Evolutionary conservation across 2,888 invertebrate genomes (phyloP).

Genomic region (Heteropelma amictum): DNA sequence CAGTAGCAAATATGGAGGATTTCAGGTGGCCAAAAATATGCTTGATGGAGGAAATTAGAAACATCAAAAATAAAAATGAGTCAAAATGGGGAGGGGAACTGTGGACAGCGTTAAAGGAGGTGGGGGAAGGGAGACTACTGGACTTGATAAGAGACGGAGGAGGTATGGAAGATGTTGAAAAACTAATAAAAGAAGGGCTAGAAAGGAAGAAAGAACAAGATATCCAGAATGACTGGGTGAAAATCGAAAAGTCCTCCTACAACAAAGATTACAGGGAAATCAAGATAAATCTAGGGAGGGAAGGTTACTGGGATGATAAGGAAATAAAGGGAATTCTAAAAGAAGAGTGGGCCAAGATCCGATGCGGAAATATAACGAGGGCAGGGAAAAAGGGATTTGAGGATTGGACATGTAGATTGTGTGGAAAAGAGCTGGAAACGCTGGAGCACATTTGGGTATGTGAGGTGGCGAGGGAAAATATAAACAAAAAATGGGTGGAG

Average conservation of each 20-base stretch:
- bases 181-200: neutral
- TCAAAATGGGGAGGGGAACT: neutral
- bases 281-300: neutral
- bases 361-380: no score
- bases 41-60: neutral
- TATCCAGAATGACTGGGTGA: slow-evolving; percentile 2
- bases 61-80: neutral
- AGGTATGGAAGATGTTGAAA: neutral
- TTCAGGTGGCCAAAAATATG: neutral
- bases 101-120: neutral
- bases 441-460: slow-evolving; percentile 8
- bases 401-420: neutral
- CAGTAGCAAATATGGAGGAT: neutral
- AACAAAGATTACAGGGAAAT: neutral
- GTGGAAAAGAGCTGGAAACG: neutral
- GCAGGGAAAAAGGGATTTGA: slow-evolving; percentile 5
- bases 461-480: neutral
- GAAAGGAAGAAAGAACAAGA: neutral
- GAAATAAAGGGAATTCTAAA: neutral
- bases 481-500: neutral
- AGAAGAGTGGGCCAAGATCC: no score
- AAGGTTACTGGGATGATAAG: neutral
- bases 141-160: neutral
- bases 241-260: neutral
- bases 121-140: neutral